Evolutionary conservation across 2,113 vertebrate species (phyloP).

Genomic region (Pelobates fuscus): DNA sequence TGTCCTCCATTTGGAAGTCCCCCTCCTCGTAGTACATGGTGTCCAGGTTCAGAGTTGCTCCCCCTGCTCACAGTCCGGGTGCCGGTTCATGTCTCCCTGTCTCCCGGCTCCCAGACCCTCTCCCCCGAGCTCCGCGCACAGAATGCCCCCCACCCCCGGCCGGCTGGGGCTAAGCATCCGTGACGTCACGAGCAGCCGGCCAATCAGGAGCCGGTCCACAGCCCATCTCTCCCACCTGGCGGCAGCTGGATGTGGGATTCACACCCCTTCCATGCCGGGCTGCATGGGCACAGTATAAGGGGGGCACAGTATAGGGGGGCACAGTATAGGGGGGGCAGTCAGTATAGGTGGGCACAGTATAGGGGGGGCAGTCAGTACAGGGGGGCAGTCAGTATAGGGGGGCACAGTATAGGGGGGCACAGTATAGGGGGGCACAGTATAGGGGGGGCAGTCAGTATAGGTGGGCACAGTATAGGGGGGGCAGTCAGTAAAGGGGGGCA

Average conservation of each 20-base stretch:
- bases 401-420: too few relatives aligned
- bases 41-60: not conserved
- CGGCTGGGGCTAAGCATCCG: slow-evolving; percentile 25
- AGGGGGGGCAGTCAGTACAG: too few relatives aligned
- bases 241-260: slow-evolving; percentile 18
- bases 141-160: slow-evolving; percentile 23
- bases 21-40: slow-evolving; percentile 25
- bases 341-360: too few relatives aligned
- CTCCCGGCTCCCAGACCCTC: slow-evolving; percentile 28
- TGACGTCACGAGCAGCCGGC: slow-evolving; percentile 27
- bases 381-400: too few relatives aligned
- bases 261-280: slow-evolving; percentile 5
- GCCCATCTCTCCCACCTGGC: slow-evolving; percentile 33
- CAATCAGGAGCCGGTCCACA: slow-evolving; percentile 32
- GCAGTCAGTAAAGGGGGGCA: too few relatives aligned
- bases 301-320: too few relatives aligned
- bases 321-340: not conserved
- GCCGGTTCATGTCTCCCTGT: not conserved
- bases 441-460: too few relatives aligned
- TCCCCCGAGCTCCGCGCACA: slow-evolving; percentile 27
- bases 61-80: slow-evolving; percentile 9
- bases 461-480: too few relatives aligned
- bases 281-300: not conserved
- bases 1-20: slow-evolving; percentile 4
- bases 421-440: too few relatives aligned